Percentiles rank a stretch among this genome's conserved stretches.
phyloP scores from a whole-genome alignment of 2,888 invertebrate species.

The Lumbricus terrestris region DNA sequence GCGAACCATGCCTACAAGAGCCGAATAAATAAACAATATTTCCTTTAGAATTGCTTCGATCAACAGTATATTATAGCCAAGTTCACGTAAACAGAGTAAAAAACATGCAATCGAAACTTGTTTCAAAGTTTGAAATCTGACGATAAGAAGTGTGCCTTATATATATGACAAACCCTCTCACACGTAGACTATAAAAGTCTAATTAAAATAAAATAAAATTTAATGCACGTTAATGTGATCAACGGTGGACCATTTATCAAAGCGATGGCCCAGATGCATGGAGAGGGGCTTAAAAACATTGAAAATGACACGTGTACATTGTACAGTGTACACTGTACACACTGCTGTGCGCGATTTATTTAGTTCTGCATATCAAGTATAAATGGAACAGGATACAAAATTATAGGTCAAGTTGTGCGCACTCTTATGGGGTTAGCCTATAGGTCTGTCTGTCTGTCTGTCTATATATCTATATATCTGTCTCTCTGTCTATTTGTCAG shows the following conservation, averaged over 20 bases:
- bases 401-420: neutral
- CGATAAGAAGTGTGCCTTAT: too few species aligned
- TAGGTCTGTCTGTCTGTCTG: neutral
- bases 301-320: neutral
- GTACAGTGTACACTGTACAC: too few species aligned
- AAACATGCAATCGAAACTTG: too few species aligned
- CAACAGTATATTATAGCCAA: too few species aligned
- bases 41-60: too few species aligned
- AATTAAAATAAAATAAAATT: neutral
- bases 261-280: neutral
- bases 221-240: neutral
- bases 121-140: too few species aligned
- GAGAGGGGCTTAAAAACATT: neutral
- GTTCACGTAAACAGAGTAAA: too few species aligned
- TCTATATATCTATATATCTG: neutral
- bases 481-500: neutral
- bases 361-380: neutral
- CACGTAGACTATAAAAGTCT: too few species aligned
- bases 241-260: neutral
- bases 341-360: neutral
- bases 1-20: too few species aligned
- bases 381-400: neutral
- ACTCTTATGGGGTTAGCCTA: neutral
- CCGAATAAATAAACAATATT: too few species aligned
- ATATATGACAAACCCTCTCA: too few species aligned